These are phyloP conservation scores for Cephalopholis sonnerati DNA, from an alignment of 2,113 vertebrate species.

Conservation along the genomic window DNA sequence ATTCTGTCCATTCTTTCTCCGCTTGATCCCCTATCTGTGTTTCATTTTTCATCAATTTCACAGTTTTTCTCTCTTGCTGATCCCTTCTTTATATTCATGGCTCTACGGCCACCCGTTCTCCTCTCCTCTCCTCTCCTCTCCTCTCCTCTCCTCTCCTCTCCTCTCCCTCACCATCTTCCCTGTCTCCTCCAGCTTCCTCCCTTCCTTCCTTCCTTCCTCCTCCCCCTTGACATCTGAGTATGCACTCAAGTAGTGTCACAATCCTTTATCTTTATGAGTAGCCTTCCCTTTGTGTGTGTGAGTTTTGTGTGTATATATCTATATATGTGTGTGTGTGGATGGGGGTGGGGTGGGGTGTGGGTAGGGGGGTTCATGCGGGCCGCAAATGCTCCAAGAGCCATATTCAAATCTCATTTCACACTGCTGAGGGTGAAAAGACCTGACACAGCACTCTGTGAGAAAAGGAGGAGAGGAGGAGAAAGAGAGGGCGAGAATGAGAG, in stretches of 20 bases:
- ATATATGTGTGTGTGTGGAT: background rate
- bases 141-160: background rate
- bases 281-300: slow-evolving; percentile 32
- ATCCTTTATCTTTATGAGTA: slow-evolving; percentile 66
- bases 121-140: background rate
- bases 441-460: slow-evolving; percentile 77
- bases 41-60: slow-evolving; percentile 56
- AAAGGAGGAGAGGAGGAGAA: slow-evolving; percentile 40
- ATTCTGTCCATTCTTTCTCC: slow-evolving; percentile 30
- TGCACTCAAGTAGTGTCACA: slow-evolving; percentile 52
- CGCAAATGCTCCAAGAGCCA: slow-evolving; percentile 67
- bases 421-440: slow-evolving; percentile 76
- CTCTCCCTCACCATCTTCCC: background rate
- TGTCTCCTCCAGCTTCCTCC: slow-evolving; percentile 27
- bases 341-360: background rate
- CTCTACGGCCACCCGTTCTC: slow-evolving; percentile 1
- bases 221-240: slow-evolving; percentile 39
- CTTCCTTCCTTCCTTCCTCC: background rate
- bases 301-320: background rate
- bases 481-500: slow-evolving; percentile 48
- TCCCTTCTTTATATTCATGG: slow-evolving; percentile 54
- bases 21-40: slow-evolving; percentile 52
- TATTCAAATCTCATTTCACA: slow-evolving; percentile 83
- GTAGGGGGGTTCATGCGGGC: slow-evolving; percentile 17
- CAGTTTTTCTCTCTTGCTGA: slow-evolving; percentile 31